Conservation (phyloP, 2,113 vertebrate genomes). For the Gopherus flavomarginatus region DNA sequence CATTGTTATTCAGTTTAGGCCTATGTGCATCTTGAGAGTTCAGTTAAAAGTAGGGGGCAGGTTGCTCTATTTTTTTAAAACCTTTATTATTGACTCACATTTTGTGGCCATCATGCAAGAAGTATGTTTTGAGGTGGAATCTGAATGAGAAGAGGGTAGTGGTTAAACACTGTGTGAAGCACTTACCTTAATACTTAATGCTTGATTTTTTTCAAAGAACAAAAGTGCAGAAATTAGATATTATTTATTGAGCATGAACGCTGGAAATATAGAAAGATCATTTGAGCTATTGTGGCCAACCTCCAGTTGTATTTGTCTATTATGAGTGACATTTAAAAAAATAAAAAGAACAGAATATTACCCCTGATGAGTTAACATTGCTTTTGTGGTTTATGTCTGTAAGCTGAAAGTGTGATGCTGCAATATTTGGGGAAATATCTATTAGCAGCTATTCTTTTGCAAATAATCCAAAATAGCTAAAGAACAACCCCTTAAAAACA, state of each 20-base stretch:
- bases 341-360: neutral
- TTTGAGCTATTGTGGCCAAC: neutral
- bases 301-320: neutral
- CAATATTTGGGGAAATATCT: neutral
- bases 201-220: neutral
- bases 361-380: neutral
- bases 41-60: neutral
- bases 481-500: neutral
- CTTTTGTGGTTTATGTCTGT: neutral
- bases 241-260: slow-evolving; percentile 20
- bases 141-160: neutral
- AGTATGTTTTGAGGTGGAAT: slow-evolving; percentile 16
- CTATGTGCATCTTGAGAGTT: neutral
- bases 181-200: neutral
- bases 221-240: neutral
- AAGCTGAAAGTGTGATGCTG: neutral
- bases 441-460: neutral
- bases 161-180: neutral
- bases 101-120: neutral
- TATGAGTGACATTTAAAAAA: slow-evolving; percentile 5
- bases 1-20: neutral
- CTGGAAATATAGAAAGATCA: neutral
- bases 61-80: neutral
- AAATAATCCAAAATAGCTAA: neutral
- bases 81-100: neutral